Percentiles rank a stretch among this genome's conserved stretches.
Conservation (phyloP, 2,888 invertebrate genomes). For the Petrophora chlorosata region DNA sequence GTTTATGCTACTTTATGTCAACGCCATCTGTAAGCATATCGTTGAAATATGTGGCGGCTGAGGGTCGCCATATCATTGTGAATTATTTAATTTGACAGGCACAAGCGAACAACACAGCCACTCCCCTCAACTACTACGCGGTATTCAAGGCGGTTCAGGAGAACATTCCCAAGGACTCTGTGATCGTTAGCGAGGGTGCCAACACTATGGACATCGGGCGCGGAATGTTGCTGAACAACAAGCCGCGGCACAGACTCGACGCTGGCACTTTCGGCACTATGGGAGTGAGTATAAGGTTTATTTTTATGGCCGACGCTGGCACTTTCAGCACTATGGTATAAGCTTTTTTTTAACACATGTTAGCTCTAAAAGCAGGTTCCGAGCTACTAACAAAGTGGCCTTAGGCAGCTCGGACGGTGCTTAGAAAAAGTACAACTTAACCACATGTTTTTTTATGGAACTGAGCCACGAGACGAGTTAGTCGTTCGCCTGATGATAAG, state of each 20-base stretch:
- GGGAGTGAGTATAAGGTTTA: slow-evolving; percentile 85
- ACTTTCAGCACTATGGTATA: neutral
- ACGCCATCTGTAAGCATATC: too few relatives aligned
- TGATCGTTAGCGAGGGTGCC: slow-evolving; percentile 98
- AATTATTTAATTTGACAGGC: slow-evolving; percentile 48
- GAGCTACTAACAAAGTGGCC: too few relatives aligned
- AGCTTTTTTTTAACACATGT: too few relatives aligned
- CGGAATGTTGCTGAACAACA: slow-evolving; percentile 91
- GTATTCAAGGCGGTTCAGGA: slow-evolving; percentile 93
- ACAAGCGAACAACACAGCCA: slow-evolving; percentile 85
- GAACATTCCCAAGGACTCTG: slow-evolving; percentile 90
- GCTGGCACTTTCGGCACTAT: slow-evolving; percentile 99
- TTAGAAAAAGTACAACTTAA: too few relatives aligned
- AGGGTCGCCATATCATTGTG: too few relatives aligned
- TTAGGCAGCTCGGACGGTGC: too few relatives aligned
- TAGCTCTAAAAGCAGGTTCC: too few relatives aligned
- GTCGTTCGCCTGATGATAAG: too few relatives aligned
- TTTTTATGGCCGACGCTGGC: neutral
- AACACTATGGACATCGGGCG: slow-evolving; percentile 99
- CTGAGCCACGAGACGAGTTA: too few relatives aligned
- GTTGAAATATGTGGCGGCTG: too few relatives aligned
- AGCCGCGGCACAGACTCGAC: slow-evolving; percentile 94
- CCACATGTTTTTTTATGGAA: too few relatives aligned
- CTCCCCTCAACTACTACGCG: slow-evolving; percentile 96
- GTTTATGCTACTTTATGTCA: too few relatives aligned